Evolutionary conservation across 2,797 vertebrate genomes (phyloP).

Genomic region (Furcifer pardalis): DNA sequence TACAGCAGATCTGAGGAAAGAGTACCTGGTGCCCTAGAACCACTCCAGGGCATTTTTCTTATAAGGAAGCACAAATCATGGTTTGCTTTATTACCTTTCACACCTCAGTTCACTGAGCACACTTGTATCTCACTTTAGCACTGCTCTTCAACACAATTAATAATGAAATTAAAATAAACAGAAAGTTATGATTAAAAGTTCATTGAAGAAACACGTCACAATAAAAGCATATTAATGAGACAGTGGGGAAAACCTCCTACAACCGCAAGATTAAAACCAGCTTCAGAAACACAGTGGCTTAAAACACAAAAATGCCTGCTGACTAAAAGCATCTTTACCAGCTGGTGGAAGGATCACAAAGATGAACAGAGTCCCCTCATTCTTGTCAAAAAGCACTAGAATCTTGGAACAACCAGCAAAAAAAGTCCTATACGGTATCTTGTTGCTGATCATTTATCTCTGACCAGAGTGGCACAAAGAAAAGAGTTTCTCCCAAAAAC

Average conservation of each 20-base stretch:
- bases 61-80: constrained; percentile 2
- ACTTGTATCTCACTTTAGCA: not conserved
- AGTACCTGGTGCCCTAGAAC: not conserved
- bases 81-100: not conserved
- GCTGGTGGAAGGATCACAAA: not conserved
- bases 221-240: not conserved
- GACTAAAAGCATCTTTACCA: not conserved
- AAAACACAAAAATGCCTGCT: not conserved
- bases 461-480: too few species aligned
- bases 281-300: not conserved
- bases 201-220: not conserved
- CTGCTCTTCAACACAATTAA: not conserved
- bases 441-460: too few species aligned
- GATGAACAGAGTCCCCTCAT: not conserved
- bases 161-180: not conserved
- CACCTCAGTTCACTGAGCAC: not conserved
- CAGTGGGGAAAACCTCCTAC: not conserved
- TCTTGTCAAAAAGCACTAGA: not conserved
- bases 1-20: not conserved
- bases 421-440: not conserved
- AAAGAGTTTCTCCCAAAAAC: too few species aligned
- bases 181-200: not conserved
- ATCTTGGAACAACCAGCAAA: not conserved
- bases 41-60: not conserved
- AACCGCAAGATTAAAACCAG: not conserved